Evolutionary conservation across 2,888 invertebrate genomes (phyloP).

Genomic region (Eueremaeus valkanovi): DNA sequence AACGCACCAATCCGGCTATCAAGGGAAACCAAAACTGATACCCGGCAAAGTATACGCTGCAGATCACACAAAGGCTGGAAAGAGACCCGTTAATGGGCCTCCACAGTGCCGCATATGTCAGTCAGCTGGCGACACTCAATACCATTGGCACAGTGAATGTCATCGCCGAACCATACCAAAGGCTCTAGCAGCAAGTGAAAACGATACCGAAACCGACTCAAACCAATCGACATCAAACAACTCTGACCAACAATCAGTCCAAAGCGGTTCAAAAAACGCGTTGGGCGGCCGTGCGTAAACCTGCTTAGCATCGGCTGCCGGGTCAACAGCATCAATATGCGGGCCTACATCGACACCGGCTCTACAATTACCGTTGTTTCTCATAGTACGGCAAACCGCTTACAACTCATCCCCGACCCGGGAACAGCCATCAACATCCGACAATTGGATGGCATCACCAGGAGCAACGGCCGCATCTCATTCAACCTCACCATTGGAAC

Average conservation of each 20-base stretch:
- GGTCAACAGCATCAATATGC: not conserved
- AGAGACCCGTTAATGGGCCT: too few species aligned
- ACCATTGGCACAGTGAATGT: too few species aligned
- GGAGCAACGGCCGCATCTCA: not conserved
- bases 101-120: not conserved
- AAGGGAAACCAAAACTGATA: too few species aligned
- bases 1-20: too few species aligned
- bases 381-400: not conserved
- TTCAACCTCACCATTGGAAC: not conserved
- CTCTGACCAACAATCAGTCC: not conserved
- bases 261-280: not conserved
- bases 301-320: not conserved
- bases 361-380: not conserved
- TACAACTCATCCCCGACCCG: not conserved
- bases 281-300: not conserved
- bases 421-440: not conserved
- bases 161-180: not conserved
- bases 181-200: not conserved
- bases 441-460: not conserved
- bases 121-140: too few species aligned
- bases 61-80: too few species aligned
- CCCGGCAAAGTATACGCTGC: too few species aligned
- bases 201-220: not conserved
- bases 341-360: constrained; percentile 21
- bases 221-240: not conserved